Evolutionary conservation across 2,113 vertebrate species (phyloP).

Genomic region (Arizona elegans): DNA sequence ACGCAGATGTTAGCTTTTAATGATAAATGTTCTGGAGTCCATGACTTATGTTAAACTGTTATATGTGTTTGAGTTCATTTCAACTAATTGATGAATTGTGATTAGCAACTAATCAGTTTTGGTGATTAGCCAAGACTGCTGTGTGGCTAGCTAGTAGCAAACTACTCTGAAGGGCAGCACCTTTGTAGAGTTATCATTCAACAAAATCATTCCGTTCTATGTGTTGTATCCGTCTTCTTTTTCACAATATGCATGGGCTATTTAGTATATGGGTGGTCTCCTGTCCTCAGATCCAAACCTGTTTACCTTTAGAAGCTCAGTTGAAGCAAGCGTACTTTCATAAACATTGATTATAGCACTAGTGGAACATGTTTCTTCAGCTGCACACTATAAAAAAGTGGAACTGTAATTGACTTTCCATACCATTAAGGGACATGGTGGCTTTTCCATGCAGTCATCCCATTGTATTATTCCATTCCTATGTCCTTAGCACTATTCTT

Average conservation of each 20-base stretch:
- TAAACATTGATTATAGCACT: not conserved
- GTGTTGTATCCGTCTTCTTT: not conserved
- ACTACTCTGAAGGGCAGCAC: not conserved
- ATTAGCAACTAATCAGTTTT: not conserved
- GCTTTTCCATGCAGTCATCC: not conserved
- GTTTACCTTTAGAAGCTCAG: not conserved
- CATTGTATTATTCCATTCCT: not conserved
- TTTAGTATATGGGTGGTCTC: not conserved
- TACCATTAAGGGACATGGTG: not conserved
- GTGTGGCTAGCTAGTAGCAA: not conserved
- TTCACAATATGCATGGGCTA: not conserved
- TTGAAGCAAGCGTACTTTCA: not conserved
- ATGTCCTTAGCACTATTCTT: not conserved
- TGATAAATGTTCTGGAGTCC: not conserved
- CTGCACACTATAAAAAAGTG: not conserved
- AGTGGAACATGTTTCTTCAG: not conserved
- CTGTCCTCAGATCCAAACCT: not conserved
- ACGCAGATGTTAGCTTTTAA: slow-evolving; percentile 15
- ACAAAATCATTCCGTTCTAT: not conserved
- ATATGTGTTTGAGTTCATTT: not conserved
- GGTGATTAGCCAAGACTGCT: not conserved
- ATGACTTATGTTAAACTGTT: not conserved
- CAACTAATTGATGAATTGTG: not conserved
- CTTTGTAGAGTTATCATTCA: not conserved
- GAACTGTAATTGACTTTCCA: not conserved